phyloP scores from a whole-genome alignment of 92 coral and sea anemone species.

The Parazoanthus darwini region DNA sequence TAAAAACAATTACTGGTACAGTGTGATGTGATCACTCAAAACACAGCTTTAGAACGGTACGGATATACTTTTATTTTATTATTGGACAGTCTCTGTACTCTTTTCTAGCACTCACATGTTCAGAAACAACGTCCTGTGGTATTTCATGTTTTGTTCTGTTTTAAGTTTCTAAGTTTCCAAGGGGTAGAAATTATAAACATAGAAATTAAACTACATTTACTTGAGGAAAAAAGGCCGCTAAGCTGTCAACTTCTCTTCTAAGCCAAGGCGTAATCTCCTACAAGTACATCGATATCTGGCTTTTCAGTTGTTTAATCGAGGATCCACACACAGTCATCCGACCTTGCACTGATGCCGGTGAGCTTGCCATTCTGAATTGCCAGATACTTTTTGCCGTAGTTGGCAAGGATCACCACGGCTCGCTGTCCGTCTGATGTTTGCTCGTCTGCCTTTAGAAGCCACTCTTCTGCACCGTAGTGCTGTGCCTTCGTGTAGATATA shows the following conservation, averaged over 20 bases:
- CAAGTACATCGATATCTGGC: too few relatives aligned
- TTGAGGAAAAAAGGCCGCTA: neutral
- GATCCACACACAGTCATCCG: constrained; percentile 85
- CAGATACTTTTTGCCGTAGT: constrained; percentile 83
- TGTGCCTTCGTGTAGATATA: constrained; percentile 83
- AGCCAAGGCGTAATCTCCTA: neutral
- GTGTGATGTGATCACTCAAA: neutral
- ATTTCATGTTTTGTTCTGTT: neutral
- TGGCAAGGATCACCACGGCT: constrained; percentile 85
- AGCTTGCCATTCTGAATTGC: constrained; percentile 75
- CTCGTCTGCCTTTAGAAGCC: constrained; percentile 85
- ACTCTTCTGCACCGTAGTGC: constrained; percentile 91
- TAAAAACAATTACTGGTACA: too few relatives aligned
- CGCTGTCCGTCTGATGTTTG: constrained; percentile 67
- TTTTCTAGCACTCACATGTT: neutral
- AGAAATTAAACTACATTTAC: neutral
- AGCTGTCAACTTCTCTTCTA: too few relatives aligned
- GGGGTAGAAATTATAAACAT: too few relatives aligned
- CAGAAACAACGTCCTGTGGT: too few relatives aligned
- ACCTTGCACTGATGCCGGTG: constrained; percentile 70
- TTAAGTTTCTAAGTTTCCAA: neutral
- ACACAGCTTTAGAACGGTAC: neutral
- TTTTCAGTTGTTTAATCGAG: constrained; percentile 50
- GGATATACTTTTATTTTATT: too few relatives aligned
- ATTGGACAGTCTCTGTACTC: neutral